These are phyloP conservation scores for Scomber colias DNA, from an alignment of 2,113 vertebrate species.

Conservation along the genomic window DNA sequence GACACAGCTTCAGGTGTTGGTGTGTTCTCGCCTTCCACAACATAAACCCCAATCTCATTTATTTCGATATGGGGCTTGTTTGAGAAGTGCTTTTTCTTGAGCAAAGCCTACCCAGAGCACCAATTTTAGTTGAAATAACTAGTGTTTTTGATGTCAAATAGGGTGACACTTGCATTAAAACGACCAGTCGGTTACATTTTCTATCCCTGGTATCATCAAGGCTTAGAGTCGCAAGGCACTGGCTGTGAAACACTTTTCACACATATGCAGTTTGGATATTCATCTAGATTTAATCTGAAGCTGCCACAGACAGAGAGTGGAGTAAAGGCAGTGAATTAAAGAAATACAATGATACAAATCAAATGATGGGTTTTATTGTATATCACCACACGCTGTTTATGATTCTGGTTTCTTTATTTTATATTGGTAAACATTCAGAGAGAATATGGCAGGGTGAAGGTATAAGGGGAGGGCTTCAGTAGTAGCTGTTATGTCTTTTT, in stretches of 20 bases:
- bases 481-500: conserved; percentile 22
- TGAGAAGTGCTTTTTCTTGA: conserved; percentile 12
- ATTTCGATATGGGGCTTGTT: conserved; percentile 15
- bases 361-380: too few species aligned
- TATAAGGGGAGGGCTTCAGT: conserved; percentile 2
- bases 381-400: not conserved
- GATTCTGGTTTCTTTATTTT: not conserved
- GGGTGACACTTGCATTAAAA: conserved; percentile 21
- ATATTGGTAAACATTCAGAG: not conserved
- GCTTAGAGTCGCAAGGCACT: not conserved
- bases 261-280: not conserved
- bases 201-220: not conserved
- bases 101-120: not conserved
- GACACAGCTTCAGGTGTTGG: conserved; percentile 1
- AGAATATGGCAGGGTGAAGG: not conserved
- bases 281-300: not conserved
- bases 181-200: conserved; percentile 2
- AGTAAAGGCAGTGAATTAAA: not conserved
- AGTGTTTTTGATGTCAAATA: conserved; percentile 27
- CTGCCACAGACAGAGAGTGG: not conserved
- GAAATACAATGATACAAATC: not conserved
- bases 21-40: not conserved
- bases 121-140: conserved; percentile 15
- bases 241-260: not conserved
- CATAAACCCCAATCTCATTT: conserved; percentile 4